A percentile compares a stretch with the other conserved stretches of the same genome.
Evolutionary conservation across 2,888 invertebrate genomes (phyloP).

Genomic region (Ophioninae sp.): DNA sequence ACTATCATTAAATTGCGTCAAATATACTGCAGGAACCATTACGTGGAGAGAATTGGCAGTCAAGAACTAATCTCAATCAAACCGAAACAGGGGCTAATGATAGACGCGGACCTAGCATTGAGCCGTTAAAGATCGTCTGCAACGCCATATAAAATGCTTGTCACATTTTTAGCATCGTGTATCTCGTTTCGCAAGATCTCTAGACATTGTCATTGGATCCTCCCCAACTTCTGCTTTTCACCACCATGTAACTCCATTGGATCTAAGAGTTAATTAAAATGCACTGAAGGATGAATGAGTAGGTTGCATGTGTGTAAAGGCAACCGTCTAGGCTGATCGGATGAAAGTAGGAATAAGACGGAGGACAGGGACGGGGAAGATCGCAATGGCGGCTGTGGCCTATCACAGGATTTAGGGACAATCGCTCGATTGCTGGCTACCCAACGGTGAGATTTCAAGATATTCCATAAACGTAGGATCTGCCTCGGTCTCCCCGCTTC

Average conservation of each 20-base stretch:
- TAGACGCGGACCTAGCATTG: not conserved
- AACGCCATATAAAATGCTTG: not conserved
- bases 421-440: slow-evolving; percentile 71
- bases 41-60: not conserved
- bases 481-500: slow-evolving; percentile 56
- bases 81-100: slow-evolving; percentile 11
- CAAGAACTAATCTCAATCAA: slow-evolving; percentile 13
- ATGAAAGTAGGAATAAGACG: slow-evolving; percentile 14
- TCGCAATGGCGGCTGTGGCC: slow-evolving; percentile 21
- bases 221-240: slow-evolving; percentile 15
- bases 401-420: slow-evolving; percentile 66
- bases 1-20: no score
- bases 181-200: slow-evolving; percentile 10
- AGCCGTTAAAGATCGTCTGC: slow-evolving; percentile 20
- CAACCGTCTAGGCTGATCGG: slow-evolving; percentile 20
- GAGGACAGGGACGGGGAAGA: slow-evolving; percentile 48
- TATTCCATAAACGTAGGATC: slow-evolving; percentile 79
- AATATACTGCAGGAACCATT: not conserved
- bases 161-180: slow-evolving; percentile 38
- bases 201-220: slow-evolving; percentile 14
- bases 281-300: slow-evolving; percentile 19
- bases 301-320: slow-evolving; percentile 9
- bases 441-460: slow-evolving; percentile 75
- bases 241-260: not conserved
- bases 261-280: slow-evolving; percentile 55